Conservation (phyloP, 2,113 vertebrate genomes). For the Mormyrus lacerda region DNA sequence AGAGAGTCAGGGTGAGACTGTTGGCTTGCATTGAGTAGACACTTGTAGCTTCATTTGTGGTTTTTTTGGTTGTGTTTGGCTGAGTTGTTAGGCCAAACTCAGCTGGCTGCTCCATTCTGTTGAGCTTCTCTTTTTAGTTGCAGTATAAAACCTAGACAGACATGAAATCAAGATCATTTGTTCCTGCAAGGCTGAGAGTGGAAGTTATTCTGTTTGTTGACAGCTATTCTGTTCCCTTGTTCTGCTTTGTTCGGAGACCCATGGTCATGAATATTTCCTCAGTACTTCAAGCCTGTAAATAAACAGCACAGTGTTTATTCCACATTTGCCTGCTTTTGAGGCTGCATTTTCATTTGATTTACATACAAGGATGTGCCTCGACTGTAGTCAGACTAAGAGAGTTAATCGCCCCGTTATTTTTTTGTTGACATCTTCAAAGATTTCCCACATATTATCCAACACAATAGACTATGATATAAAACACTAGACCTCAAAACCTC, state of each 20-base stretch:
- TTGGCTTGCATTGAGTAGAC: neutral
- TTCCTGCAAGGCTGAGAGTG: neutral
- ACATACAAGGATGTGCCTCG: neutral
- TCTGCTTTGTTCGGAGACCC: neutral
- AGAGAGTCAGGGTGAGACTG: neutral
- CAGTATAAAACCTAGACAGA: neutral
- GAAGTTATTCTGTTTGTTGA: neutral
- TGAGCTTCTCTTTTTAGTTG: neutral
- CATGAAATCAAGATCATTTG: neutral
- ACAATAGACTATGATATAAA: neutral
- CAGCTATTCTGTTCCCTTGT: neutral
- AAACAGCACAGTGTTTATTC: neutral
- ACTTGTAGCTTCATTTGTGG: neutral
- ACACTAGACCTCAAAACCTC: neutral
- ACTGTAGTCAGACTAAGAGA: neutral
- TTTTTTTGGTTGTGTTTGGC: neutral
- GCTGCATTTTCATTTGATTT: neutral
- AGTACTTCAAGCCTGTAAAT: neutral
- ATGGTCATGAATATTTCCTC: neutral
- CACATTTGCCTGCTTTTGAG: neutral
- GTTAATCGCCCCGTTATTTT: neutral
- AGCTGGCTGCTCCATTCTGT: neutral
- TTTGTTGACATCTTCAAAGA: neutral
- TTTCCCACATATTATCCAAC: neutral
- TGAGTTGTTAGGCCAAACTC: neutral